Evolutionary conservation across 2,113 vertebrate genomes (phyloP).

Genomic region (Sclerurus mexicanus): DNA sequence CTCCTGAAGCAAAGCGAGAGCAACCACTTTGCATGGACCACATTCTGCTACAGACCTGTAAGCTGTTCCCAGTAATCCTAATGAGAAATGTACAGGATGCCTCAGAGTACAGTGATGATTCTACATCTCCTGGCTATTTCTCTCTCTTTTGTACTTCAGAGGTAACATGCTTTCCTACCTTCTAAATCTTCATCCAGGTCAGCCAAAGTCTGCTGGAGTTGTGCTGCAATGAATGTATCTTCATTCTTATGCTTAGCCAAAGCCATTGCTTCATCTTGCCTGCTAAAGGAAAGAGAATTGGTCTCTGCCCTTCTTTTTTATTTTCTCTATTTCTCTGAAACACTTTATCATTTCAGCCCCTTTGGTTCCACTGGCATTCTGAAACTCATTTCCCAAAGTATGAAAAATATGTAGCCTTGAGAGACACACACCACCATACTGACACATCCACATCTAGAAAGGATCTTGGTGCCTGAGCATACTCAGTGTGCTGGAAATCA

Average conservation of each 20-base stretch:
- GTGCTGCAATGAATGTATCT: slow-evolving; percentile 59
- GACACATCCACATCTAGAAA: not conserved
- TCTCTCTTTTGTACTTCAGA: not conserved
- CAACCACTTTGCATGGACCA: not conserved
- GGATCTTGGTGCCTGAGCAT: not conserved
- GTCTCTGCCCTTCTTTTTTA: not conserved
- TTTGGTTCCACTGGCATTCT: not conserved
- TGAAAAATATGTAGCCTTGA: not conserved
- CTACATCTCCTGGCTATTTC: not conserved
- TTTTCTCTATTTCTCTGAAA: not conserved
- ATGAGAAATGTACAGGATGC: not conserved
- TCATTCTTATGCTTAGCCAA: slow-evolving; percentile 29
- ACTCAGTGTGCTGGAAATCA: not conserved
- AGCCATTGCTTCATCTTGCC: slow-evolving; percentile 1
- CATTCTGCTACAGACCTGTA: not conserved
- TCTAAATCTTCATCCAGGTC: slow-evolving; percentile 78
- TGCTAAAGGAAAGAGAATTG: not conserved
- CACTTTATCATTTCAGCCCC: not conserved
- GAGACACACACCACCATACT: not conserved
- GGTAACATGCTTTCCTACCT: slow-evolving; percentile 63
- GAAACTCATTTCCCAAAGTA: not conserved
- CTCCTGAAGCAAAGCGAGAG: not conserved
- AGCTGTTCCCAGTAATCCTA: not conserved
- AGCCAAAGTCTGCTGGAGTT: slow-evolving; percentile 74
- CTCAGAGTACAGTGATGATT: not conserved